phyloP scores from a whole-genome alignment of 2,888 invertebrate species.

The Marasmarcha lunaedactyla region DNA sequence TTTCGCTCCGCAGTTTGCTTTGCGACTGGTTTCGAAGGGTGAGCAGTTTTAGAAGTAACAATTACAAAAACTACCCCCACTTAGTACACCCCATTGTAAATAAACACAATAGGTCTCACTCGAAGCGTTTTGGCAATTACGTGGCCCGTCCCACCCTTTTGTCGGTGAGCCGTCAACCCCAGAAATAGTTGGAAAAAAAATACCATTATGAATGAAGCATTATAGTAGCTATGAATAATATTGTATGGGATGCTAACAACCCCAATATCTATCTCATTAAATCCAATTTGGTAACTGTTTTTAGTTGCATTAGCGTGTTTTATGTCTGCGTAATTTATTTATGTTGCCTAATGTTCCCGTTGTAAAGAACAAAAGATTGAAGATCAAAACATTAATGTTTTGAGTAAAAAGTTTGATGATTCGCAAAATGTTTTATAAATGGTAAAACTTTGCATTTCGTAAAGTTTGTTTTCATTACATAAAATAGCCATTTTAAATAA shows the following conservation, averaged over 20 bases:
- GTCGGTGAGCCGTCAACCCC: constrained; percentile 61
- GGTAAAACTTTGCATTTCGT: too few species aligned
- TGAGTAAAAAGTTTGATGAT: not conserved
- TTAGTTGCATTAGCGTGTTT: constrained; percentile 31
- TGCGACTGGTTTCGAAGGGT: constrained; percentile 44
- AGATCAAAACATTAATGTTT: not conserved
- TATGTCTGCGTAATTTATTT: constrained; percentile 19
- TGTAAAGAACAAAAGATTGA: not conserved
- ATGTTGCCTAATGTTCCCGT: constrained; percentile 3
- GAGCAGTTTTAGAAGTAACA: constrained; percentile 47
- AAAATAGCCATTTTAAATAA: too few species aligned
- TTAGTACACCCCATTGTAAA: constrained; percentile 64
- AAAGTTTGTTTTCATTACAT: too few species aligned
- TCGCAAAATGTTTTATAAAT: too few species aligned
- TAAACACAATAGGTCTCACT: constrained; percentile 62
- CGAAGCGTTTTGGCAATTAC: constrained; percentile 70
- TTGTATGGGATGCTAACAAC: constrained; percentile 60
- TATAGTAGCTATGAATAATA: constrained; percentile 69
- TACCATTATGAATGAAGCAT: constrained; percentile 55
- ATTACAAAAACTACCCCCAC: constrained; percentile 70
- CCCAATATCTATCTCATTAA: constrained; percentile 66
- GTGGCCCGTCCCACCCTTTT: constrained; percentile 68
- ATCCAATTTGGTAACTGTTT: constrained; percentile 58
- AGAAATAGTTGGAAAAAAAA: constrained; percentile 44
- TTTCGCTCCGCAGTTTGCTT: constrained; percentile 29